Evolutionary conservation across 2,888 invertebrate species (phyloP), one percentile per base, ranked within the genome.

Genomic region (Tuberolachnus salignus): DNA sequence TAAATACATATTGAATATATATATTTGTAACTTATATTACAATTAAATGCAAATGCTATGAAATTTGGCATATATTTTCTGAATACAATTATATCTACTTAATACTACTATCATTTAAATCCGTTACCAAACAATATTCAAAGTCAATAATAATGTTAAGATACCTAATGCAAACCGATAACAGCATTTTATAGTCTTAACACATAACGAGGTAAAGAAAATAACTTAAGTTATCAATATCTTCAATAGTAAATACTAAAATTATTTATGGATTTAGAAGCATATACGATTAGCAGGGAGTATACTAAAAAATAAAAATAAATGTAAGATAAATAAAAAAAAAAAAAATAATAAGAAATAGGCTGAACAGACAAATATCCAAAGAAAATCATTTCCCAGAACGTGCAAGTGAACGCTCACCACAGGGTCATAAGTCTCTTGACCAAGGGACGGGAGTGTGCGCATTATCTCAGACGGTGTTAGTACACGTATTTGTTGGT

Each of bases 401-500:
- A 75, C 78, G 78, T 78, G 78, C 78, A 78, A 78, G 78, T 61
- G 80, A 82, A 80, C 82, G 82, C 82, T 81, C 82, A 81, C 74
- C 85, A 83, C 84, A 84, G 85, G 85, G 85, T 90, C 89, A 87
- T 89, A 89, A 86, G 88, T 89, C 88, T 90, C 84, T 82, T 84
- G 90, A 87, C 91, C 91, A 87, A 93, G 90, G 87, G 92, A 92
- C 86, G 94, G 93, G 88, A 93, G 90, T 86, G 93, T 93, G 90
- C 92, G 91, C 93, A 93, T 93, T 87, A 94, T 93, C 90, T 94
- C 93, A 84, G 92, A 92, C 85, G 94, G 93, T 85, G 94, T 94
- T 87, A 94, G 90, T 88, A 93, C 93, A 87, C 93, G 91, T 87
- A 93, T 93, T 88, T 92, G 93, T 87, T 92, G 92, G 88, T 93